phyloP scores from a whole-genome alignment of 37 sponge, comb jelly and placozoan species.

The Hormiphora californensis region DNA sequence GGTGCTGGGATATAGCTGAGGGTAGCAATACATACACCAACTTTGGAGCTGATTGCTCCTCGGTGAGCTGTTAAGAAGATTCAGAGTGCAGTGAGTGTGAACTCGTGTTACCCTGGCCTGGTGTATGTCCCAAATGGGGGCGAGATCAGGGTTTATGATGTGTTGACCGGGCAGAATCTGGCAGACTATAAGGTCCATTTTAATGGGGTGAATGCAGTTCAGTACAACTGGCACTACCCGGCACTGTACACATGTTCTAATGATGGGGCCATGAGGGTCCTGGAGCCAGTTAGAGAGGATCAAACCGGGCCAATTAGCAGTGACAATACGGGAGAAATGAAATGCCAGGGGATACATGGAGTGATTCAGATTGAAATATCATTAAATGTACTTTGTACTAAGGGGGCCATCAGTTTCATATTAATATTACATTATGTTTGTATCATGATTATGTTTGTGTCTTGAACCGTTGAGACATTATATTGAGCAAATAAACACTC shows the following conservation, averaged over 20 bases:
- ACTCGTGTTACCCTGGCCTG: constrained; percentile 22
- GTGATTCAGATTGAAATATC: no score
- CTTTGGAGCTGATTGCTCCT: constrained; percentile 15
- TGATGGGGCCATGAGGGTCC: neutral
- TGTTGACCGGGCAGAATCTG: neutral
- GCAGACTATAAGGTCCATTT: neutral
- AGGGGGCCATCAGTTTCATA: no score
- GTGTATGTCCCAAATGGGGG: constrained; percentile 13
- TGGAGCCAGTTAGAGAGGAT: no score
- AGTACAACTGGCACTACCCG: neutral
- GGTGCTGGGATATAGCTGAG: neutral
- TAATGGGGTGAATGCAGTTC: neutral
- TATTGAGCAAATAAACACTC: no score
- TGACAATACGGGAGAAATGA: no score
- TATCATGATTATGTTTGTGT: no score
- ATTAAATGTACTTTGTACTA: no score
- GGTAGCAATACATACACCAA: neutral
- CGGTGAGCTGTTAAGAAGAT: neutral
- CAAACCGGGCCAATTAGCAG: no score
- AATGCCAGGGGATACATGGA: no score
- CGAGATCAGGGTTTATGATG: neutral
- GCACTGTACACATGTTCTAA: neutral
- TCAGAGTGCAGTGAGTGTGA: neutral
- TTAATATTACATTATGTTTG: no score
- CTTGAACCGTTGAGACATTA: no score